A percentile compares a stretch with the other conserved stretches of the same genome.
Evolutionary conservation across 2,888 invertebrate genomes (phyloP).

Genomic region (Meiosimyza platycephala): DNA sequence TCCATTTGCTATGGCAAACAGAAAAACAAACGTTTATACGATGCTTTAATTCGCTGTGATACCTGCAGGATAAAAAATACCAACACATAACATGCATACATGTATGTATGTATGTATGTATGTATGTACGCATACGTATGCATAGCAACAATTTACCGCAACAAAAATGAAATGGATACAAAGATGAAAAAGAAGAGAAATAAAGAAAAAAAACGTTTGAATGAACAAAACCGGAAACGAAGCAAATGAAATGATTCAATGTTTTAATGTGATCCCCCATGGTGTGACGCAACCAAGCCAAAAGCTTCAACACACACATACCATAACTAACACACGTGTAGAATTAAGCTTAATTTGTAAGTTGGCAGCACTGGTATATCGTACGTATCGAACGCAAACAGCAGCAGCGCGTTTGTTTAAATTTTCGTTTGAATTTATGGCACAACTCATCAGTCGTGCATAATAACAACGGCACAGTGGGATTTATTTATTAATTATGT

Average conservation of each 20-base stretch:
- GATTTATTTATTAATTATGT: neutral
- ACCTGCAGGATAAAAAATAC: conserved; percentile 16
- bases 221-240: neutral
- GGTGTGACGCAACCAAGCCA: neutral
- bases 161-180: too few relatives aligned
- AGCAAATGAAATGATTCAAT: conserved; percentile 18
- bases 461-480: conserved; percentile 30
- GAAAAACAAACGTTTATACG: conserved; percentile 8
- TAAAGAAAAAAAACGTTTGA: neutral
- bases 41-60: conserved; percentile 23
- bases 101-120: too few relatives aligned
- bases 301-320: neutral
- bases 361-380: conserved; percentile 5
- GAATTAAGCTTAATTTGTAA: conserved; percentile 19
- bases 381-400: neutral
- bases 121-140: neutral
- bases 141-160: neutral
- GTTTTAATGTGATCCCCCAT: conserved; percentile 4
- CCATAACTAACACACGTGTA: neutral
- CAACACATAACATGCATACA: conserved; percentile 2
- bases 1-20: neutral
- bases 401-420: neutral
- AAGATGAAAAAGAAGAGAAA: neutral
- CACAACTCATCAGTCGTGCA: conserved; percentile 34
- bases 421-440: conserved; percentile 29